phyloP scores from a whole-genome alignment of 37 sponge, comb jelly and placozoan genomes.

The Cliona cf. orientalis region DNA sequence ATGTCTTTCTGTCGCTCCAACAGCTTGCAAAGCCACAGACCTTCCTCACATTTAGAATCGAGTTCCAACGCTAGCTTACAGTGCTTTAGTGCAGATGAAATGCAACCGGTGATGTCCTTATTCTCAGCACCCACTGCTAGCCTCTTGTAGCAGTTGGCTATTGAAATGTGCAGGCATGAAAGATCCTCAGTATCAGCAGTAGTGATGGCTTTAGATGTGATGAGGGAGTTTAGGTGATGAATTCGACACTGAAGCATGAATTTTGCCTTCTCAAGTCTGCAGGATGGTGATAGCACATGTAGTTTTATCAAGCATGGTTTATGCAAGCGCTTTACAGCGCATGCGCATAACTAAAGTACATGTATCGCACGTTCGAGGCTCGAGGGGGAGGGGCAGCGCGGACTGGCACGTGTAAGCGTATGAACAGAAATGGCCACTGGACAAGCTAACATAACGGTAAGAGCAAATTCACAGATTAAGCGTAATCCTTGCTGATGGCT shows the following conservation, averaged over 20 bases:
- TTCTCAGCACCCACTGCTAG: background rate
- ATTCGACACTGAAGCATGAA: background rate
- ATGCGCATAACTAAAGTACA: background rate
- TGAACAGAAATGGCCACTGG: too few relatives aligned
- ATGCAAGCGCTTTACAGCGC: background rate
- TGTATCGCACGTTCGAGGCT: too few relatives aligned
- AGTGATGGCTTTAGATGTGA: background rate
- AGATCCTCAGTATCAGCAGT: too few relatives aligned
- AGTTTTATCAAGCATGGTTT: background rate
- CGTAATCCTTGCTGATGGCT: too few relatives aligned
- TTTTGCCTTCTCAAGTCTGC: background rate
- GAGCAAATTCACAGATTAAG: too few relatives aligned
- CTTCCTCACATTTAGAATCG: slow-evolving; percentile 1
- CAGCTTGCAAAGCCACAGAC: slow-evolving; percentile 18
- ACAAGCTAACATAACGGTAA: too few relatives aligned
- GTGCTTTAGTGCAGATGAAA: slow-evolving; percentile 8
- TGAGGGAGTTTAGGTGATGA: background rate
- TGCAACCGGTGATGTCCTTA: background rate
- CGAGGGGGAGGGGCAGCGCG: too few relatives aligned
- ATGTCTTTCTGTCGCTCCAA: slow-evolving; percentile 20
- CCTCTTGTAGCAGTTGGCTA: slow-evolving; percentile 27
- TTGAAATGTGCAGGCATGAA: background rate
- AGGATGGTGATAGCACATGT: background rate
- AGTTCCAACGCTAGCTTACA: background rate
- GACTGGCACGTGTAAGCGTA: too few relatives aligned